Conservation (phyloP, 2,888 invertebrate species). For the Cryptosula pallasiana region DNA sequence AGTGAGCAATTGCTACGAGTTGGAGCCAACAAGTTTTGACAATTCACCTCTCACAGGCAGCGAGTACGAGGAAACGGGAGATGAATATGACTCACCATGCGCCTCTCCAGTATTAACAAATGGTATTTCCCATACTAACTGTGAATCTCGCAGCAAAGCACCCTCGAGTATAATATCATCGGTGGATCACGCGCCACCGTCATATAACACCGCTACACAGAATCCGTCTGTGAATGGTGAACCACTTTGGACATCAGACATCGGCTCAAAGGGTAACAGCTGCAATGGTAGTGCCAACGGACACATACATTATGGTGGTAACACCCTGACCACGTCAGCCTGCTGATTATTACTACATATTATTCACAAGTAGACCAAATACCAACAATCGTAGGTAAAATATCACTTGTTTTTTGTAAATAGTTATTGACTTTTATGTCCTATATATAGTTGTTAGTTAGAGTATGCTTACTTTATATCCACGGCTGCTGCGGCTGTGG, state of each 20-base stretch:
- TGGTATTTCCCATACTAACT: background rate
- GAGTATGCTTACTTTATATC: background rate
- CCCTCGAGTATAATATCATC: background rate
- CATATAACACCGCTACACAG: conserved; percentile 6
- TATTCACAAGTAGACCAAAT: too few species aligned
- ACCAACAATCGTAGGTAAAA: too few species aligned
- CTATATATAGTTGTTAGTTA: too few species aligned
- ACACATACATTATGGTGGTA: background rate
- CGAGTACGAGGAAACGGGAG: background rate
- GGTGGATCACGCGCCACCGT: background rate
- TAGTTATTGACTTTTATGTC: too few species aligned
- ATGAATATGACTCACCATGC: background rate
- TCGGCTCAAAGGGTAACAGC: conserved; percentile 1
- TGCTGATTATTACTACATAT: background rate
- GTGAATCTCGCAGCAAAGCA: background rate
- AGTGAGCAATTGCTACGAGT: background rate
- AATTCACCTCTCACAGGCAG: too few species aligned
- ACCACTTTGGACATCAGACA: conserved; percentile 12
- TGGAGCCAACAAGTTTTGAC: background rate
- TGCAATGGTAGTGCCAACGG: conserved; percentile 21
- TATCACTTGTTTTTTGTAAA: background rate
- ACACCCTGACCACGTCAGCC: conserved; percentile 13
- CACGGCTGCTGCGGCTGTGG: background rate
- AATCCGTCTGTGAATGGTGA: background rate
- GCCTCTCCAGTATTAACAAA: background rate